These are phyloP conservation scores for Eristalinus aeneus DNA, from an alignment of 2,888 invertebrate species.

Conservation along the genomic window DNA sequence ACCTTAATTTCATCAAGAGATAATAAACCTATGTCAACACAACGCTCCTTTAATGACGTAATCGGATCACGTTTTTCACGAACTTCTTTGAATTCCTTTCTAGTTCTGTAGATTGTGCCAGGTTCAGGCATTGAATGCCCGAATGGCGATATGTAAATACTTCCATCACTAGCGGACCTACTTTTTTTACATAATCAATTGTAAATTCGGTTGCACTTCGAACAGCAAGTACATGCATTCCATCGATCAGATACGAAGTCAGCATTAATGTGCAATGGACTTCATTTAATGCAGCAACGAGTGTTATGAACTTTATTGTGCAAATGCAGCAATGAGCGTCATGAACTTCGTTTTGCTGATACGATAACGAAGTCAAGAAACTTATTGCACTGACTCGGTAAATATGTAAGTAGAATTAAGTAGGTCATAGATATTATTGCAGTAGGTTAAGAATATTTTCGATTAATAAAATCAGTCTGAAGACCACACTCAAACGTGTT, in stretches of 20 bases:
- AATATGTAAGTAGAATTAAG: no score
- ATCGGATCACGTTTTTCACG: slow-evolving; percentile 96
- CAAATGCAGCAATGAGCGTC: no score
- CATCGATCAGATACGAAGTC: slow-evolving; percentile 97
- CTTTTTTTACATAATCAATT: slow-evolving; percentile 88
- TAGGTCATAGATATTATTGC: no score
- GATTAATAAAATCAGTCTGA: no score
- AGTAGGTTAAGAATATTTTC: no score
- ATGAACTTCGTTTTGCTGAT: no score
- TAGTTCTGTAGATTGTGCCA: slow-evolving; percentile 94
- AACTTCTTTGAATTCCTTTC: slow-evolving; percentile 97
- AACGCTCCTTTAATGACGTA: slow-evolving; percentile 93
- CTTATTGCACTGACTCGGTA: no score
- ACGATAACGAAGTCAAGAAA: no score
- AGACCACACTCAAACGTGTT: no score
- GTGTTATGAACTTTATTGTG: slow-evolving; percentile 94
- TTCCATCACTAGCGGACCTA: slow-evolving; percentile 95
- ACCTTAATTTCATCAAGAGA: slow-evolving; percentile 94
- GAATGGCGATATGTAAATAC: slow-evolving; percentile 96
- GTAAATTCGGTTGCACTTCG: slow-evolving; percentile 90
- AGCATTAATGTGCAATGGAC: no score
- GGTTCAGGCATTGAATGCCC: slow-evolving; percentile 99
- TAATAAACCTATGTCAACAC: slow-evolving; percentile 86
- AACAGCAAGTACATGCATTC: slow-evolving; percentile 96
- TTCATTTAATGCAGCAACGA: slow-evolving; percentile 91